A percentile compares a stretch with the other conserved stretches of the same genome.
These are phyloP conservation scores for Rhodeus uyekii DNA, from an alignment of 2,797 vertebrate genomes.

Conservation along the genomic window DNA sequence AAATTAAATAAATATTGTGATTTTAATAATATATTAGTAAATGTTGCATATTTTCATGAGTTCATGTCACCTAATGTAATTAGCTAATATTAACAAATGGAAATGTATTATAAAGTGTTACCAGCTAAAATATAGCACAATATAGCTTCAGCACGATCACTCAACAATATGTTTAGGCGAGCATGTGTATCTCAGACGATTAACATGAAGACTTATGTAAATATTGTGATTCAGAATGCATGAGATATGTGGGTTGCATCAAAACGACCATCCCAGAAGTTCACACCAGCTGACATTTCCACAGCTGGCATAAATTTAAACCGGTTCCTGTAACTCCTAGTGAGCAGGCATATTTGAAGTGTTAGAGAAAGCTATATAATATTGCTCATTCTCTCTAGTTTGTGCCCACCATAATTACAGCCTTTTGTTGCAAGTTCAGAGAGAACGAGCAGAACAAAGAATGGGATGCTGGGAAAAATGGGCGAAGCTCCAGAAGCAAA, in stretches of 20 bases:
- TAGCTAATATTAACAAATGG: background rate
- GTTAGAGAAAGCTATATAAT: conserved; percentile 47
- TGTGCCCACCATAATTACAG: conserved; percentile 52
- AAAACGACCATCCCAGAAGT: conserved; percentile 9
- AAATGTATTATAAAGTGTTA: background rate
- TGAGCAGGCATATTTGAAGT: conserved; percentile 13
- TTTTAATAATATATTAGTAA: background rate
- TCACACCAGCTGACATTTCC: conserved; percentile 40
- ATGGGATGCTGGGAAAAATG: conserved; percentile 49
- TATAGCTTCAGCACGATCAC: background rate
- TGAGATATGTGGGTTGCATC: conserved; percentile 17
- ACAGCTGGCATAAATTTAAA: conserved; percentile 22
- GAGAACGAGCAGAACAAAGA: conserved; percentile 40
- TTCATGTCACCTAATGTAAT: background rate
- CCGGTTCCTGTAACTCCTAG: conserved; percentile 33
- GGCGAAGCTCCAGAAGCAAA: conserved; percentile 49
- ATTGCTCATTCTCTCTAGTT: conserved; percentile 41
- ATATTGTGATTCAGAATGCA: conserved; percentile 14
- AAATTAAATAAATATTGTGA: background rate
- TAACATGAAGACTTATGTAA: conserved; percentile 16
- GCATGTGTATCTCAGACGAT: conserved; percentile 13
- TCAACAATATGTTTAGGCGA: conserved; percentile 1
- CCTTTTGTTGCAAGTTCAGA: conserved; percentile 49
- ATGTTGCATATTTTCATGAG: background rate
- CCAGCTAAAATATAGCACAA: background rate